Evolutionary conservation across 2,113 vertebrate species (phyloP).

Genomic region (Oreocharis arfaki): DNA sequence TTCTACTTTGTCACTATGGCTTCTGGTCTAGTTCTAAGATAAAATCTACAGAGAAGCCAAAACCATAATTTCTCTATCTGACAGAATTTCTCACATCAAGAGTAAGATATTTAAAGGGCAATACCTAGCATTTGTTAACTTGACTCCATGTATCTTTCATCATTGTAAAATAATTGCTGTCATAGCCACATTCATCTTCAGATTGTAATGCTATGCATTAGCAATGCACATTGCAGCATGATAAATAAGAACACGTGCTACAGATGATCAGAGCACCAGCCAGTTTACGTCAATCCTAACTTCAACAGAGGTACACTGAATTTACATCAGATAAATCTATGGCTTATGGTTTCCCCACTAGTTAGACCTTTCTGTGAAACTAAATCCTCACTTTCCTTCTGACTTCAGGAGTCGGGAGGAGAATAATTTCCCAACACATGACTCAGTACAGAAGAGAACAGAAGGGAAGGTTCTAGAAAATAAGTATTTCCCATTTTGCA

Average conservation of each 20-base stretch:
- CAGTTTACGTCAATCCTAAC: background rate
- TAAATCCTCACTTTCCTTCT: background rate
- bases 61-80: background rate
- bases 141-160: background rate
- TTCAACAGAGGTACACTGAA: background rate
- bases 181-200: background rate
- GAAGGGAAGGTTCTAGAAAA: background rate
- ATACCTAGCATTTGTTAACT: background rate
- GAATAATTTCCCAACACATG: background rate
- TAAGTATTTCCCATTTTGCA: background rate
- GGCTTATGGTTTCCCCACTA: background rate
- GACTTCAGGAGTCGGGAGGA: background rate
- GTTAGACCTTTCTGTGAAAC: background rate
- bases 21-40: background rate
- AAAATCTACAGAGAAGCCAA: background rate
- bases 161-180: background rate
- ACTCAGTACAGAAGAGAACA: background rate
- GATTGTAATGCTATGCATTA: background rate
- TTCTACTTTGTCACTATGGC: background rate
- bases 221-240: background rate
- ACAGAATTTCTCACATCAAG: background rate
- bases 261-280: background rate
- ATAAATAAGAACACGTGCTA: background rate
- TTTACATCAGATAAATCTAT: background rate
- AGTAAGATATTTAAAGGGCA: background rate